Percentiles rank a stretch among this genome's conserved stretches.
Conservation (phyloP, 2,113 vertebrate species). For the Xenus cinereus region DNA sequence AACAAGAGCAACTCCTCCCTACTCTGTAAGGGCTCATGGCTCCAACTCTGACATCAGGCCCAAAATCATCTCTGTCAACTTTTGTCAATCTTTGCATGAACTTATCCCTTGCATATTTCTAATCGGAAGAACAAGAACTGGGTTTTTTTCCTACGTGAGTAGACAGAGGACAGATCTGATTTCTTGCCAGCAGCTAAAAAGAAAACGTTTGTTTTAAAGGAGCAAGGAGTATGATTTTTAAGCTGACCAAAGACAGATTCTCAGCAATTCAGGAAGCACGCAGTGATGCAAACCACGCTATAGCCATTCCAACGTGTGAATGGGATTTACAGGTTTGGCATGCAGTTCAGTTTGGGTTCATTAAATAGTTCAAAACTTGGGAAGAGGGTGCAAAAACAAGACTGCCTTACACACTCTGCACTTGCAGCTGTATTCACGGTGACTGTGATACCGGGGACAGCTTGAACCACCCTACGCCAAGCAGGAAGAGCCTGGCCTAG, state of each 20-base stretch:
- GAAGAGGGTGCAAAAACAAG: neutral
- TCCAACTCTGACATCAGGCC: neutral
- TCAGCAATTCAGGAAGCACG: neutral
- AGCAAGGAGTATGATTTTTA: neutral
- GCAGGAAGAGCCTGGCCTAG: neutral
- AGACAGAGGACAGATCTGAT: neutral
- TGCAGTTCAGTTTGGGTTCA: neutral
- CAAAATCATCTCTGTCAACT: neutral
- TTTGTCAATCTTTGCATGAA: neutral
- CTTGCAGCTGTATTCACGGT: neutral
- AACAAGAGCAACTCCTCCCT: neutral
- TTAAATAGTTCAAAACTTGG: neutral
- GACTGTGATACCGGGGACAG: neutral
- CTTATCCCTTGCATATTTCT: neutral
- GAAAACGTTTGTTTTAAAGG: neutral
- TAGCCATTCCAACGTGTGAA: neutral
- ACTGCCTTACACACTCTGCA: neutral
- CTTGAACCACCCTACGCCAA: neutral
- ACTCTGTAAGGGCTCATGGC: neutral
- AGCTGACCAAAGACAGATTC: neutral
- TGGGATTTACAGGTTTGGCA: conserved; percentile 21
- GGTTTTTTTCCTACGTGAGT: neutral
- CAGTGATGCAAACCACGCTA: neutral
- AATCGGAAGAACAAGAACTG: neutral
- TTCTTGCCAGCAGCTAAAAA: neutral